Conservation (phyloP, 2,888 invertebrate genomes). For the Galerucella pusilla region DNA sequence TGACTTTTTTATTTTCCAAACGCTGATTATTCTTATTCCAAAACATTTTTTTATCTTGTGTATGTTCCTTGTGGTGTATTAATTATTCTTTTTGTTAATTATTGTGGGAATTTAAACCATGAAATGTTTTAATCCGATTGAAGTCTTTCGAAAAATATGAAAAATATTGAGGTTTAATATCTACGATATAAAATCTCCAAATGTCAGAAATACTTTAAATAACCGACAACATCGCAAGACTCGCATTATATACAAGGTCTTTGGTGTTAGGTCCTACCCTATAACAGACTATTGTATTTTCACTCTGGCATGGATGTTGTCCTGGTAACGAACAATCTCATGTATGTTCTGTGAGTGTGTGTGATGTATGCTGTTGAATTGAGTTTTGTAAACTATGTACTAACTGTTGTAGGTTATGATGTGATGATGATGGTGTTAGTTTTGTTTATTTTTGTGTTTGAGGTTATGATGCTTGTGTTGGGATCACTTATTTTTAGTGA, state of each 20-base stretch:
- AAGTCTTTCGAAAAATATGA: no score
- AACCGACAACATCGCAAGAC: neutral
- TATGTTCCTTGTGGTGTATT: no score
- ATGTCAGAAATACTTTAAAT: neutral
- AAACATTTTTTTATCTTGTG: no score
- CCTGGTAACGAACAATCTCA: slow-evolving; percentile 11
- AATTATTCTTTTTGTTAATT: no score
- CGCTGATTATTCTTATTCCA: no score
- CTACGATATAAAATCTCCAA: no score
- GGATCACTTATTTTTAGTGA: slow-evolving; percentile 1
- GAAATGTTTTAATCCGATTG: no score
- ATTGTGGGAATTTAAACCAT: no score
- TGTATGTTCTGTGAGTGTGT: slow-evolving; percentile 1
- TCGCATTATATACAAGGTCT: neutral
- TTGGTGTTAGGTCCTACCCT: neutral
- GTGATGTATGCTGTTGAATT: neutral
- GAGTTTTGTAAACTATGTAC: neutral
- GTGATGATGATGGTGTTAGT: neutral
- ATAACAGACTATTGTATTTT: neutral
- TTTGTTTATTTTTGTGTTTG: slow-evolving; percentile 1
- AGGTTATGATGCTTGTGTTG: neutral
- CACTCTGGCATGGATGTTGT: slow-evolving; percentile 1
- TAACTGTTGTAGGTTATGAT: neutral
- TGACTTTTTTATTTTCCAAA: no score
- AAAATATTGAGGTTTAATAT: no score